Percentiles rank a stretch among this genome's conserved stretches.
These are phyloP conservation scores for Nephotettix cincticeps DNA, from an alignment of 1,140 invertebrate species.

Conservation along the genomic window DNA sequence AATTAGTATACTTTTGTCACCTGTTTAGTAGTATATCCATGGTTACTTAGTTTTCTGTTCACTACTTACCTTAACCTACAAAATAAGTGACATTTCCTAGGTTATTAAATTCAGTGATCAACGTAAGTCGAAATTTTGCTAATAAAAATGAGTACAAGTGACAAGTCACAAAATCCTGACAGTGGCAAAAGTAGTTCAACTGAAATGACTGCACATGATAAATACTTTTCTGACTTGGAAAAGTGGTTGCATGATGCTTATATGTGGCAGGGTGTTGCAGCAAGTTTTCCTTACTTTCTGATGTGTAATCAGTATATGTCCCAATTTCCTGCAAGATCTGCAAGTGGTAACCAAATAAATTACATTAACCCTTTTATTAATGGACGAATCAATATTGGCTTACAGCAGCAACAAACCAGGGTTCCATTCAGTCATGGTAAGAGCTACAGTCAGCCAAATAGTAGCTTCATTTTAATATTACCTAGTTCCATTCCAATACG, in stretches of 20 bases:
- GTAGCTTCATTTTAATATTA: too few relatives aligned
- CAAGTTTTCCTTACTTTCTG: slow-evolving; percentile 51
- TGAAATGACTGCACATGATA: slow-evolving; percentile 28
- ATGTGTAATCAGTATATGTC: slow-evolving; percentile 48
- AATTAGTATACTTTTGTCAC: too few relatives aligned
- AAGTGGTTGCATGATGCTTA: slow-evolving; percentile 55
- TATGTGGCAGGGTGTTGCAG: slow-evolving; percentile 52
- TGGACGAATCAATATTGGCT: background rate
- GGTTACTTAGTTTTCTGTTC: too few relatives aligned
- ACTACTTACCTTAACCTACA: too few relatives aligned
- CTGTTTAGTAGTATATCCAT: too few relatives aligned
- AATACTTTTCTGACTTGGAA: slow-evolving; percentile 53
- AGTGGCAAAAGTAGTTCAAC: too few relatives aligned
- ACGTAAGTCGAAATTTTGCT: too few relatives aligned
- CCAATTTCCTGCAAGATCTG: slow-evolving; percentile 36
- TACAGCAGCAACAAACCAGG: background rate
- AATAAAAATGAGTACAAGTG: too few relatives aligned
- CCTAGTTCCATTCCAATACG: too few relatives aligned
- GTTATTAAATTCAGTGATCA: too few relatives aligned
- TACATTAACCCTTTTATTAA: background rate
- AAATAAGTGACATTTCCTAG: background rate
- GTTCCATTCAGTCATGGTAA: background rate
- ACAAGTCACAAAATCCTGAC: too few relatives aligned
- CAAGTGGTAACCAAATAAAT: background rate
- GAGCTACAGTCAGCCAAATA: too few relatives aligned